Evolutionary conservation across 2,113 vertebrate genomes (phyloP), one percentile per base, ranked within the genome.

Genomic region (Synchiropus splendidus): DNA sequence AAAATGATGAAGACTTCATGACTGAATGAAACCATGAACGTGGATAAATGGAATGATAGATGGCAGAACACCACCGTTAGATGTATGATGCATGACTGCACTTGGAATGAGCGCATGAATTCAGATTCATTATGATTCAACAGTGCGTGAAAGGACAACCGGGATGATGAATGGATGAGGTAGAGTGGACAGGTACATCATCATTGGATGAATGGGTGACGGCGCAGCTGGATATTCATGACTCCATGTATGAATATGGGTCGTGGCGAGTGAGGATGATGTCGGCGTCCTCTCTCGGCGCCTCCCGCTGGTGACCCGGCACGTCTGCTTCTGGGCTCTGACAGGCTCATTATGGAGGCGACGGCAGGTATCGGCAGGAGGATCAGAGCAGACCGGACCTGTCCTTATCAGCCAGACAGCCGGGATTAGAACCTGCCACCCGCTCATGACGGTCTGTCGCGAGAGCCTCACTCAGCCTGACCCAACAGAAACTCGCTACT

Each of bases 361-460:
- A 78, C 81, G 51, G 64, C 39, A 45, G 46, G 2, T 80, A 83
- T 83, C 78, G 45, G 54, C 60, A 55, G 31, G 55, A 67, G 63
- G 64, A 83, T 81, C 75, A 70, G 61, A 67, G 54, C 58, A 77
- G 70, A 83, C 72, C 77, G 77, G 70, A 82, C 69, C 74, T 72
- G 68, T 58, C 51, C 76, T 85, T 87, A 88, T 87, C 72, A 55
- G 75, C 61, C 58, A 72, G 72, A 80, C 70, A 82, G 65, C 74
- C 38, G 73, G 84, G 85, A 86, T 84, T 85, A 83, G 78, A 83
- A 82, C 70, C 79, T 79, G 71, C 64, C 61, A 68, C 60, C 64
- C 86, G 84, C 85, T 86, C 85, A 87, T 83, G 78, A 83, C 78
- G 85, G 61, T 40, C 59, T 83, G 78, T 85, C 75, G 83, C 82